phyloP scores from a whole-genome alignment of 2,113 vertebrate genomes.

The Polypterus senegalus region DNA sequence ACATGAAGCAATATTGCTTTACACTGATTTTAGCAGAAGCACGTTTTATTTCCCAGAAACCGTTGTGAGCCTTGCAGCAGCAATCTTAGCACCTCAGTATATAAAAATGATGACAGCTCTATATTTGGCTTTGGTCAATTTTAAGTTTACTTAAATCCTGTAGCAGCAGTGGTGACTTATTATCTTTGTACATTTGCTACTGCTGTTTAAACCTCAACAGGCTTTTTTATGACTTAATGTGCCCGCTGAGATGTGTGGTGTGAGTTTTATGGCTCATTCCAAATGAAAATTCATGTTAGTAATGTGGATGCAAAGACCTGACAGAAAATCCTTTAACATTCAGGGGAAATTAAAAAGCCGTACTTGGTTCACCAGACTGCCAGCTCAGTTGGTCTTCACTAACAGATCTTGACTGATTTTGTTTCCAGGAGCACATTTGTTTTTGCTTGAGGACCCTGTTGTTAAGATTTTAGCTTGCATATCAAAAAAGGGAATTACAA shows the following conservation, averaged over 20 bases:
- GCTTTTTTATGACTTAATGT: constrained; percentile 77
- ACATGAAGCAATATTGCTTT: no score
- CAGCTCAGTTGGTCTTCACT: constrained; percentile 47
- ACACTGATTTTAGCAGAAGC: no score
- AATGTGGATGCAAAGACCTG: constrained; percentile 71
- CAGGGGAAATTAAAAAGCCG: constrained; percentile 66
- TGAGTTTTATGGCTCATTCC: constrained; percentile 74
- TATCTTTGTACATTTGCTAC: constrained; percentile 77
- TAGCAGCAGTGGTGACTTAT: constrained; percentile 74
- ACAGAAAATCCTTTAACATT: constrained; percentile 72
- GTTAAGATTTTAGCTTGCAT: no score
- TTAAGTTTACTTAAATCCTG: constrained; percentile 76
- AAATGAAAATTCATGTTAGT: constrained; percentile 83
- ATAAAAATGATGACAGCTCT: constrained; percentile 48
- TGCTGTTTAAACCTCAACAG: constrained; percentile 75
- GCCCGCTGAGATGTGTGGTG: constrained; percentile 73
- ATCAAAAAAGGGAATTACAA: no score
- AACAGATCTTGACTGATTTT: neutral
- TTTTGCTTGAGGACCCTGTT: neutral
- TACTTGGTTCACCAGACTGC: constrained; percentile 68
- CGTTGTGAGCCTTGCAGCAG: no score
- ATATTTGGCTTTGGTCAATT: constrained; percentile 67
- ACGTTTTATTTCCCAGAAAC: no score
- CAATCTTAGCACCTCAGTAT: no score
- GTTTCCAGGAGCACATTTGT: no score